Conservation (phyloP, 1,140 invertebrate species). For the Megalonaias nervosa region DNA sequence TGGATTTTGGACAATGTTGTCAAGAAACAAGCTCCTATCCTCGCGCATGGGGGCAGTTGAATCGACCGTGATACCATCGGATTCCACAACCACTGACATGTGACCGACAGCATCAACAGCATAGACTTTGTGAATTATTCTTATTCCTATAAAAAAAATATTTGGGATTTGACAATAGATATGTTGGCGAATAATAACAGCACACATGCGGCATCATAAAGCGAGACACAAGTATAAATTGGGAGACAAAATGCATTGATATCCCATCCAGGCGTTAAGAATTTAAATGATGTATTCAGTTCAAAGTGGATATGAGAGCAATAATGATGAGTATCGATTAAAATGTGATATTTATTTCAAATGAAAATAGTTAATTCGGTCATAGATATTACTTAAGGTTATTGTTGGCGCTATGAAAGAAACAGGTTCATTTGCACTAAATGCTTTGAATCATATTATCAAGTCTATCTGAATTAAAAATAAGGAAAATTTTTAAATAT, state of each 20-base stretch:
- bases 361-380: too few relatives aligned
- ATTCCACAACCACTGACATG: constrained; percentile 39
- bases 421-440: too few relatives aligned
- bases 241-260: neutral
- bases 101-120: constrained; percentile 48
- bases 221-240: neutral
- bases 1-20: constrained; percentile 46
- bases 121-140: constrained; percentile 1
- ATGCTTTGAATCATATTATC: too few relatives aligned
- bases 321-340: too few relatives aligned
- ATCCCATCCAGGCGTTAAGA: neutral
- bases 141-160: neutral
- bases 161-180: neutral
- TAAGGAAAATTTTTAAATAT: too few relatives aligned
- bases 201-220: neutral
- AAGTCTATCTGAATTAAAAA: too few relatives aligned
- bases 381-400: too few relatives aligned
- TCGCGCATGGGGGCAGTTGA: constrained; percentile 36
- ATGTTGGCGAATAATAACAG: neutral
- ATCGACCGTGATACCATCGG: constrained; percentile 54
- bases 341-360: too few relatives aligned
- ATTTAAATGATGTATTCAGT: neutral
- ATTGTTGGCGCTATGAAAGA: too few relatives aligned
- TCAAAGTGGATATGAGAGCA: neutral
- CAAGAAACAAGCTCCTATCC: constrained; percentile 19